These are phyloP conservation scores for Hydrolagus colliei DNA, from an alignment of 2,797 vertebrate genomes.

Conservation along the genomic window DNA sequence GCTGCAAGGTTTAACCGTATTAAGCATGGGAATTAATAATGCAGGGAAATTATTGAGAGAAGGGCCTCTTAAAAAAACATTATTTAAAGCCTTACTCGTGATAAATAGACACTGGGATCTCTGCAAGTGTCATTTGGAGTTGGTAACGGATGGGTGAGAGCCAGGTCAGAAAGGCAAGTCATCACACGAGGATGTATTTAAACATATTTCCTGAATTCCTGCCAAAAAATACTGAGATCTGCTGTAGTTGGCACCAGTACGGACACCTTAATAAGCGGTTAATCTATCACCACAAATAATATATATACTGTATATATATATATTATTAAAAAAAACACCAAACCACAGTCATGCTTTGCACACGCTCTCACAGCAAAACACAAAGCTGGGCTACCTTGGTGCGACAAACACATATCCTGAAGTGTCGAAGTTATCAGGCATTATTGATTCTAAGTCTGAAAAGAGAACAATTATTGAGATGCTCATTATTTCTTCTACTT, in stretches of 20 bases:
- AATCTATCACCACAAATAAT: background rate
- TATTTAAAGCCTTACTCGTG: background rate
- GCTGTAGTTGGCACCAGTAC: background rate
- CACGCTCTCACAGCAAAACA: background rate
- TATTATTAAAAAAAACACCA: background rate
- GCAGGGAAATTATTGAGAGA: background rate
- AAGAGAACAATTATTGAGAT: slow-evolving; percentile 35
- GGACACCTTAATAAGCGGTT: background rate
- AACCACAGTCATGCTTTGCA: slow-evolving; percentile 27
- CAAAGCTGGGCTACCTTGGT: slow-evolving; percentile 71
- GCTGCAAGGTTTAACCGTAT: too few species aligned
- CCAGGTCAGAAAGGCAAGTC: background rate
- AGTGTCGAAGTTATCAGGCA: slow-evolving; percentile 77
- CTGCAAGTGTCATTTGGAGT: background rate
- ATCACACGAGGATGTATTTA: background rate
- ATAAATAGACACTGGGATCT: background rate
- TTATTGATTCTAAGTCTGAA: slow-evolving; percentile 77
- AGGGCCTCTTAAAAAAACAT: background rate
- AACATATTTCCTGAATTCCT: background rate
- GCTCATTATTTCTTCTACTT: slow-evolving; percentile 22
- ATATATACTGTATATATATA: too few species aligned
- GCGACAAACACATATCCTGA: slow-evolving; percentile 83
- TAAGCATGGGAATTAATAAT: too few species aligned
- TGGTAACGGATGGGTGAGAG: background rate
- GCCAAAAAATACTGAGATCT: background rate